phyloP scores from a whole-genome alignment of 2,888 invertebrate genomes.

The Sthenelais limicola region DNA sequence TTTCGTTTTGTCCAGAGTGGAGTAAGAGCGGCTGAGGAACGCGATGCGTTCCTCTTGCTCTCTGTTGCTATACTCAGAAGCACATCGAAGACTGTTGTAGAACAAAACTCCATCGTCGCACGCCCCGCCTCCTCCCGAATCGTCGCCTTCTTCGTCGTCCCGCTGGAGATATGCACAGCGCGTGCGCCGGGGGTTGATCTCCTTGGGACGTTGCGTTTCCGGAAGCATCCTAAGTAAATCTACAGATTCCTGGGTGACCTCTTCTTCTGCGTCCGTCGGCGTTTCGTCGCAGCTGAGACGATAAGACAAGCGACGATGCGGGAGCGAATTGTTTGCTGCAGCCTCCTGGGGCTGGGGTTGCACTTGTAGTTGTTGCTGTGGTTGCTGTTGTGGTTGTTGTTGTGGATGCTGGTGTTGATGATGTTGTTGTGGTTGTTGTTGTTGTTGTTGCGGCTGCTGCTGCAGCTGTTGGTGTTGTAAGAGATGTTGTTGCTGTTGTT shows the following conservation, averaged over 20 bases:
- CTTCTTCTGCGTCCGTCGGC: conserved; percentile 23
- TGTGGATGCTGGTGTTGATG: not conserved
- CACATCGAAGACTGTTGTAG: conserved; percentile 36
- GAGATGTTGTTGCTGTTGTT: conserved; percentile 18
- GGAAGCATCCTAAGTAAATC: conserved; percentile 39
- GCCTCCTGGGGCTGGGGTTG: not conserved
- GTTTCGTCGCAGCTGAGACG: no score
- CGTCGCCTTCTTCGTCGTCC: not conserved
- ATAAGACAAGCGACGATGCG: no score
- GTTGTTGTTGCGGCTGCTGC: not conserved
- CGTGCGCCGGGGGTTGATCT: conserved; percentile 23
- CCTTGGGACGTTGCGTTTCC: conserved; percentile 31
- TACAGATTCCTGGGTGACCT: conserved; percentile 6
- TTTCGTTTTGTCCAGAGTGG: conserved; percentile 25
- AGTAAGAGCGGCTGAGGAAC: conserved; percentile 36
- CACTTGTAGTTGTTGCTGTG: not conserved
- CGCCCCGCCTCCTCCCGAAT: not conserved
- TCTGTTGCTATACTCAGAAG: conserved; percentile 34
- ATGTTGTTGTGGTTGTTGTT: not conserved
- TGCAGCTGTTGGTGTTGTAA: no score
- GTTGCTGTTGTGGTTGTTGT: not conserved
- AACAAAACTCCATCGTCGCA: conserved; percentile 38
- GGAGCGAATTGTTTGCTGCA: not conserved
- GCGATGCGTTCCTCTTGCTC: conserved; percentile 39
- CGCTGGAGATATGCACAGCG: conserved; percentile 34